phyloP scores from a whole-genome alignment of 2,888 invertebrate species.

The Polyploca ridens region DNA sequence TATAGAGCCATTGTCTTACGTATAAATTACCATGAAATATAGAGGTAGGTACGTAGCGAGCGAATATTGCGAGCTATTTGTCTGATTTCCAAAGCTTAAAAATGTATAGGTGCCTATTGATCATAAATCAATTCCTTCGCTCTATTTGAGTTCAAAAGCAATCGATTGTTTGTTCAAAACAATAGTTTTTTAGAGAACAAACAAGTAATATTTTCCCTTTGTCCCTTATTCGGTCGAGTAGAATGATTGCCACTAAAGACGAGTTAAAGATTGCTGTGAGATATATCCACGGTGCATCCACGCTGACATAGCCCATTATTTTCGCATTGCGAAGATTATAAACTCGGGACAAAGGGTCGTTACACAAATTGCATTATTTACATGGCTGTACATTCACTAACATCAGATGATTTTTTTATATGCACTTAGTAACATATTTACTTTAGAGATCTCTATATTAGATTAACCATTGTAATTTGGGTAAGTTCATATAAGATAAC shows the following conservation, averaged over 20 bases:
- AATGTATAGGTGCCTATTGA: no score
- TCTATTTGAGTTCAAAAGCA: background rate
- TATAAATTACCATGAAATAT: no score
- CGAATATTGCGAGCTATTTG: background rate
- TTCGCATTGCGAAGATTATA: background rate
- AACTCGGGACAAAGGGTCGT: constrained; percentile 10
- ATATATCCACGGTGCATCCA: background rate
- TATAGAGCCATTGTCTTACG: no score
- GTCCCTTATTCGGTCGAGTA: background rate
- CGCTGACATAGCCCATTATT: background rate
- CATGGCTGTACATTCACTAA: background rate
- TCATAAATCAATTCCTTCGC: background rate
- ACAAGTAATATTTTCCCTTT: background rate
- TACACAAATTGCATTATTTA: background rate
- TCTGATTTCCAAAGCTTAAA: background rate
- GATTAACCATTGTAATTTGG: background rate
- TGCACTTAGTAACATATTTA: background rate
- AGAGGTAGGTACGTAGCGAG: no score
- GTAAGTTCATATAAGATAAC: no score
- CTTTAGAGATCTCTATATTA: background rate
- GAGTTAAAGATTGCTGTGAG: constrained; percentile 1
- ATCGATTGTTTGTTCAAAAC: background rate
- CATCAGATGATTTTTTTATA: background rate
- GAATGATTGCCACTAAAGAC: background rate
- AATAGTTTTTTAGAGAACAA: background rate